These are phyloP conservation scores for Chionomys nivalis DNA, from an alignment of 2,113 vertebrate genomes.

Conservation along the genomic window DNA sequence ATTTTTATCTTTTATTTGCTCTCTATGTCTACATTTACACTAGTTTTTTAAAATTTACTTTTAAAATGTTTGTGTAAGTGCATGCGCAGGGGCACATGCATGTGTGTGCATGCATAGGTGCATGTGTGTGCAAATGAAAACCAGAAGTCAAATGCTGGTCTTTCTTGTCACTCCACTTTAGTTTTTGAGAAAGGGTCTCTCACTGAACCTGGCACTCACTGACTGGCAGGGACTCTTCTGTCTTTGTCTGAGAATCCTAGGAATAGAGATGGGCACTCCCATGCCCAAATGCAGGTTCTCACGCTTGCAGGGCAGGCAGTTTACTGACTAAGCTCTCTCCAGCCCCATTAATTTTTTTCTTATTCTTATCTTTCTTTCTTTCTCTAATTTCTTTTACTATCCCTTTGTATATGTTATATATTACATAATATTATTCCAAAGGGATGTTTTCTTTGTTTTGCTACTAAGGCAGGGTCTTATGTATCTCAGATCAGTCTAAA, in stretches of 20 bases:
- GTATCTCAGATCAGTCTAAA: too few species aligned
- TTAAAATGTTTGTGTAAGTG: neutral
- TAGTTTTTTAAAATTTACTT: neutral
- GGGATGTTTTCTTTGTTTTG: too few species aligned
- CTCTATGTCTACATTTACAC: neutral
- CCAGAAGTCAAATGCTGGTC: neutral
- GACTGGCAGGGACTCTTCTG: neutral
- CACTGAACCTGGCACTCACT: neutral
- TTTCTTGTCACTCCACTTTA: neutral
- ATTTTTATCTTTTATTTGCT: neutral
- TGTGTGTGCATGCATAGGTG: neutral
- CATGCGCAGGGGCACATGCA: too few species aligned
- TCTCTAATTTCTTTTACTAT: too few species aligned
- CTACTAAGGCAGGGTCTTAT: too few species aligned
- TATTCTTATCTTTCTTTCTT: too few species aligned
- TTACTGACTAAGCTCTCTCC: neutral
- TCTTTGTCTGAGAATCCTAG: neutral
- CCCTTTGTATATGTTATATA: too few species aligned
- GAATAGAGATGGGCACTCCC: neutral
- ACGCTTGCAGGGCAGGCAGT: neutral
- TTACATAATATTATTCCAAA: too few species aligned
- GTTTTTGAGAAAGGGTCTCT: neutral
- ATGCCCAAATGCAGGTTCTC: neutral
- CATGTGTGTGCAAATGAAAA: neutral
- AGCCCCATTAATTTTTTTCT: neutral